Evolutionary conservation across 1,140 invertebrate species (phyloP).

Genomic region (Yoshiicerus persimilis): DNA sequence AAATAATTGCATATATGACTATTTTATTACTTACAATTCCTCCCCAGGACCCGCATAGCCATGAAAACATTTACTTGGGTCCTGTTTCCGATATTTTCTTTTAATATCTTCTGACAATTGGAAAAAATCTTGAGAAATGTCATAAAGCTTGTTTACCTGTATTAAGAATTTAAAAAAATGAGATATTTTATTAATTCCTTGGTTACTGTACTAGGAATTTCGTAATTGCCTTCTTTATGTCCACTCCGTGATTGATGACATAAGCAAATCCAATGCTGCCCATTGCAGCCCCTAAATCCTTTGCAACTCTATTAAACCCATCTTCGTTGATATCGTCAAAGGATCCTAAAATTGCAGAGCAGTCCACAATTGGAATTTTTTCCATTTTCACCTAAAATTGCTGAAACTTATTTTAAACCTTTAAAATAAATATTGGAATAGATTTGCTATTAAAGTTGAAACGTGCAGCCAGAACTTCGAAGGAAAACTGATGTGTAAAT

Average conservation of each 20-base stretch:
- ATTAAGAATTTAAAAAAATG: too few species aligned
- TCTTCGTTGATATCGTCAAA: not conserved
- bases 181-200: not conserved
- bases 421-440: too few species aligned
- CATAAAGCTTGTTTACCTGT: not conserved
- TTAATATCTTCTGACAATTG: constrained; percentile 8
- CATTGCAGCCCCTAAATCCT: not conserved
- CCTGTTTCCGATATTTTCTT: constrained; percentile 24
- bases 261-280: constrained; percentile 4
- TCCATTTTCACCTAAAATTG: too few species aligned
- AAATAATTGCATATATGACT: not conserved
- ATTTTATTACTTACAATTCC: constrained; percentile 1
- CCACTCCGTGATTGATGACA: constrained; percentile 13
- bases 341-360: not conserved
- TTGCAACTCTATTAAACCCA: not conserved
- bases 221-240: not conserved
- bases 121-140: constrained; percentile 6
- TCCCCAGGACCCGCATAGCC: constrained; percentile 15
- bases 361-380: not conserved
- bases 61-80: not conserved
- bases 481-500: too few species aligned
- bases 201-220: too few species aligned
- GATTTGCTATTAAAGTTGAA: too few species aligned
- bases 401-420: too few species aligned
- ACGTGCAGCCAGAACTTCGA: too few species aligned